A percentile compares a stretch with the other conserved stretches of the same genome.
Conservation (phyloP, 2,797 vertebrate species). For the Sandelia bainsii region DNA sequence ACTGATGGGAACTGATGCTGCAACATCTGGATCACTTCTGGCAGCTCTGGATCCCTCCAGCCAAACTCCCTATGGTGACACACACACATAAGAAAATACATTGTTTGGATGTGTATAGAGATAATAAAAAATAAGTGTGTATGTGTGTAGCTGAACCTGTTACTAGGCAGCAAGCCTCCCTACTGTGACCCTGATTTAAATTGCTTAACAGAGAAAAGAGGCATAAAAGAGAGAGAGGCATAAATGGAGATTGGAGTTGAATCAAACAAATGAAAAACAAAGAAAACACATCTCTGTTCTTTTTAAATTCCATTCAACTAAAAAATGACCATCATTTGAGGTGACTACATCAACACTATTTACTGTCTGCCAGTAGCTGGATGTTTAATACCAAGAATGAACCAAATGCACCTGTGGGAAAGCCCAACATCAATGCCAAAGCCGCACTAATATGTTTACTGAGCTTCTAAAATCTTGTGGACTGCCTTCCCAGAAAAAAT, state of each 20-base stretch:
- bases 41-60: slow-evolving; percentile 98
- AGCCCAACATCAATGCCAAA: too few species aligned
- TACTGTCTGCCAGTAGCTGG: too few species aligned
- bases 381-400: too few species aligned
- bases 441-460: too few species aligned
- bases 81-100: slow-evolving; percentile 29
- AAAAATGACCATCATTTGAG: too few species aligned
- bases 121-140: background rate
- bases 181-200: slow-evolving; percentile 50
- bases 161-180: slow-evolving; percentile 33
- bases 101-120: slow-evolving; percentile 30
- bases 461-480: too few species aligned
- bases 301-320: too few species aligned
- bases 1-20: slow-evolving; percentile 99
- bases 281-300: background rate
- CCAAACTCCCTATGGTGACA: slow-evolving; percentile 92
- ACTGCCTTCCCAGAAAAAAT: too few species aligned
- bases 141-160: slow-evolving; percentile 21
- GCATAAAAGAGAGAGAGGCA: background rate
- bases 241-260: slow-evolving; percentile 10
- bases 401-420: too few species aligned
- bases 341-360: too few species aligned
- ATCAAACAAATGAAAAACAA: slow-evolving; percentile 6
- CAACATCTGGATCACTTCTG: slow-evolving; percentile 99
- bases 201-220: slow-evolving; percentile 21